Evolutionary conservation across 1,140 invertebrate genomes (phyloP).

Genomic region (Apis florea): DNA sequence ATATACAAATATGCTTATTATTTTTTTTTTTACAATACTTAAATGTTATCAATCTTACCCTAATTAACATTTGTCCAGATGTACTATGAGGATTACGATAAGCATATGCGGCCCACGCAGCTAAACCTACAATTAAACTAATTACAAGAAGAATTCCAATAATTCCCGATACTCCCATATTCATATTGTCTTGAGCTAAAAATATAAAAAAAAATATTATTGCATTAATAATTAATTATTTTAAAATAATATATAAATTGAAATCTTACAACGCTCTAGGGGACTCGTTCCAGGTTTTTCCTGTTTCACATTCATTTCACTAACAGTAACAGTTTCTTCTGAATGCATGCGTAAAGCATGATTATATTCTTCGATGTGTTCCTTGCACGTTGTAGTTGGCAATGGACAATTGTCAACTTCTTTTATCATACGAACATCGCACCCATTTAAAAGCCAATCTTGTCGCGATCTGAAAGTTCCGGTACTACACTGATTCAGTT

Average conservation of each 20-base stretch:
- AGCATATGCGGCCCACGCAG: constrained; percentile 93
- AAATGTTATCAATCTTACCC: constrained; percentile 83
- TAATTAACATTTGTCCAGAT: constrained; percentile 97
- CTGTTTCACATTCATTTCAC: constrained; percentile 44
- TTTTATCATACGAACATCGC: constrained; percentile 81
- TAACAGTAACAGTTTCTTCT: constrained; percentile 67
- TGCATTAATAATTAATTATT: no score
- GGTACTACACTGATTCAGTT: constrained; percentile 90
- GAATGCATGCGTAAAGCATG: constrained; percentile 54
- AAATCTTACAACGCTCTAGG: constrained; percentile 66
- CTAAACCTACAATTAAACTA: constrained; percentile 82
- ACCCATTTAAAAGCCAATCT: constrained; percentile 91
- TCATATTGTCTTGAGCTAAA: constrained; percentile 71
- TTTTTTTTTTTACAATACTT: background rate
- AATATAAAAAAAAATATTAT: constrained; percentile 4
- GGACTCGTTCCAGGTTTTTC: constrained; percentile 58
- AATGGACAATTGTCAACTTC: constrained; percentile 76
- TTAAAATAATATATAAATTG: background rate
- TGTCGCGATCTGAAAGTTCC: constrained; percentile 94
- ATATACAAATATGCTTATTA: background rate
- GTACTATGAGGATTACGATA: constrained; percentile 97
- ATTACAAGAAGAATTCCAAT: constrained; percentile 85
- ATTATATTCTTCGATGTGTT: constrained; percentile 50
- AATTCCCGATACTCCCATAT: constrained; percentile 82
- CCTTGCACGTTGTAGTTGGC: constrained; percentile 48